Evolutionary conservation across 1,140 invertebrate species (phyloP).

Genomic region (Druon quercuslanigerum): DNA sequence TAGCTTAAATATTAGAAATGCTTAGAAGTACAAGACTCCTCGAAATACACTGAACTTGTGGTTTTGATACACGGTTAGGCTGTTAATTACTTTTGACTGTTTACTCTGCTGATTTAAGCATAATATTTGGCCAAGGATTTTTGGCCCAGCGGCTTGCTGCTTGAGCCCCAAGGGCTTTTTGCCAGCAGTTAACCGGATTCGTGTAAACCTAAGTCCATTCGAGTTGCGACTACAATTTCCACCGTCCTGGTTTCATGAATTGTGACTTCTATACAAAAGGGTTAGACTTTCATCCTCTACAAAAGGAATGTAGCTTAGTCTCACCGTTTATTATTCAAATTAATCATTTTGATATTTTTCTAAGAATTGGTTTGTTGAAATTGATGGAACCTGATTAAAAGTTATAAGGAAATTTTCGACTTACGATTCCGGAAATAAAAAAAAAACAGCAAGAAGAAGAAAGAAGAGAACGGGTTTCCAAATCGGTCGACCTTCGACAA

Average conservation of each 20-base stretch:
- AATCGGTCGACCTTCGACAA: too few species aligned
- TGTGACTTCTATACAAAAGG: slow-evolving; percentile 42
- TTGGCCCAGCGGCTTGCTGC: slow-evolving; percentile 44
- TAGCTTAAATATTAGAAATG: background rate
- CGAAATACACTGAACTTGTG: slow-evolving; percentile 10
- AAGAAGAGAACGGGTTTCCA: too few species aligned
- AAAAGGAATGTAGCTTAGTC: background rate
- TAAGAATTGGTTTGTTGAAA: too few species aligned
- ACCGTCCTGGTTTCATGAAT: slow-evolving; percentile 46
- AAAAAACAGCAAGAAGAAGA: too few species aligned
- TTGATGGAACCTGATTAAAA: too few species aligned
- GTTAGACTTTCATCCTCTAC: slow-evolving; percentile 35
- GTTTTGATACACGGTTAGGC: slow-evolving; percentile 7
- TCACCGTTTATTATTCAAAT: too few species aligned
- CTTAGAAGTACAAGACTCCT: background rate
- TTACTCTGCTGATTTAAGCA: slow-evolving; percentile 61
- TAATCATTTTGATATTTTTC: too few species aligned
- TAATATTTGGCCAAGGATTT: slow-evolving; percentile 61
- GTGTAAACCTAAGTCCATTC: slow-evolving; percentile 50
- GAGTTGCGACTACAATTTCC: slow-evolving; percentile 41
- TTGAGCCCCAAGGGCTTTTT: slow-evolving; percentile 36
- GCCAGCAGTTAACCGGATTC: slow-evolving; percentile 49
- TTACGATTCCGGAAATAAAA: too few species aligned
- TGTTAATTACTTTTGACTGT: slow-evolving; percentile 62
- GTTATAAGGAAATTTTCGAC: too few species aligned